These are phyloP conservation scores for Dinoponera quadriceps DNA, from an alignment of 1,140 invertebrate genomes.

Conservation along the genomic window DNA sequence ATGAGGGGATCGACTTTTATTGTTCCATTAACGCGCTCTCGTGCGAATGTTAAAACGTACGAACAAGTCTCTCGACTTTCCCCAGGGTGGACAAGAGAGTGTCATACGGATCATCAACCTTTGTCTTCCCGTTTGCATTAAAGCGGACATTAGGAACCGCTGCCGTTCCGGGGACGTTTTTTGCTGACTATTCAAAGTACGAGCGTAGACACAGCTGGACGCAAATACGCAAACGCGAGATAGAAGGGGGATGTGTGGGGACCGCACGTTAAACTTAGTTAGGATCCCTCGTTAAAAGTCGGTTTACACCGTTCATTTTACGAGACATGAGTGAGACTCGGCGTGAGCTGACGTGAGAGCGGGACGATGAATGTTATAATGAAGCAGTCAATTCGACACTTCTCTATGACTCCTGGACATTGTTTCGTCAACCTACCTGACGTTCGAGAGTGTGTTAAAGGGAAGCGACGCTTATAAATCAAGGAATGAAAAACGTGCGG, in stretches of 20 bases:
- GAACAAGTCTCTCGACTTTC: conserved; percentile 12
- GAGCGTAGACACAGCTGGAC: conserved; percentile 56
- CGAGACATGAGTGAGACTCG: conserved; percentile 31
- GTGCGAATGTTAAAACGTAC: conserved; percentile 13
- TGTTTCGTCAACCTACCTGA: neutral
- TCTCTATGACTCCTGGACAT: neutral
- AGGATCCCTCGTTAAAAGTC: conserved; percentile 51
- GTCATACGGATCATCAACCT: conserved; percentile 25
- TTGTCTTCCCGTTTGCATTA: conserved; percentile 34
- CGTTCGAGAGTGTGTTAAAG: neutral
- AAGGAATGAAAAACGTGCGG: neutral
- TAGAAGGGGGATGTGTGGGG: conserved; percentile 7
- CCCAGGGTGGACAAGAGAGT: neutral
- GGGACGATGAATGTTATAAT: conserved; percentile 36
- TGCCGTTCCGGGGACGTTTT: conserved; percentile 45
- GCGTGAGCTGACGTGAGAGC: neutral
- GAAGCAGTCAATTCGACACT: conserved; percentile 18
- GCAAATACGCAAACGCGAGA: conserved; percentile 41
- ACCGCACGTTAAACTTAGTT: conserved; percentile 45
- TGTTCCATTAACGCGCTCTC: conserved; percentile 1
- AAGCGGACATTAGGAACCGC: conserved; percentile 35
- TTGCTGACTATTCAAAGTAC: conserved; percentile 43
- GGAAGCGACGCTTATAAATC: neutral
- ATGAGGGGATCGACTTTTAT: conserved; percentile 5
- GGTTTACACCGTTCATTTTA: conserved; percentile 56